Evolutionary conservation across 2,797 vertebrate species (phyloP).

Genomic region (Pangasius krempfi): DNA sequence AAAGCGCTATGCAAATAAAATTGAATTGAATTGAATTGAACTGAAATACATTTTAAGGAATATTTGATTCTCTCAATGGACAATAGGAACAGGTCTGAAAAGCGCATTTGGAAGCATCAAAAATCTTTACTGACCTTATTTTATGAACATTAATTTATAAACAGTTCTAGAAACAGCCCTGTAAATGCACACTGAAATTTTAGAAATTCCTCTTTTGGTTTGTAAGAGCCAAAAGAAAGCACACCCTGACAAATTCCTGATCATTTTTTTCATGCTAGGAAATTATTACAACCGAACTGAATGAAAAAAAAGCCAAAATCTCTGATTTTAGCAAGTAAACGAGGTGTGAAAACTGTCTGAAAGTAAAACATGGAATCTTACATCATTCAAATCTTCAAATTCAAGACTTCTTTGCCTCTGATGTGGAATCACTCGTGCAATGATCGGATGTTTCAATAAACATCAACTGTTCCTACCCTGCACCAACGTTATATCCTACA

Average conservation of each 20-base stretch:
- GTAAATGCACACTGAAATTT: neutral
- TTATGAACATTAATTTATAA: neutral
- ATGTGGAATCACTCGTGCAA: neutral
- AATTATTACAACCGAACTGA: neutral
- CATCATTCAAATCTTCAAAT: neutral
- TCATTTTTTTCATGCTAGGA: neutral
- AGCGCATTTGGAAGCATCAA: neutral
- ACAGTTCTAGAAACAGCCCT: neutral
- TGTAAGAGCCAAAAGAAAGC: neutral
- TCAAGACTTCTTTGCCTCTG: neutral
- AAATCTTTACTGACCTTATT: neutral
- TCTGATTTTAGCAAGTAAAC: neutral
- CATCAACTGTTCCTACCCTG: neutral
- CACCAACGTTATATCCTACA: neutral
- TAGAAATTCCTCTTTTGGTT: neutral
- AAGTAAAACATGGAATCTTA: neutral
- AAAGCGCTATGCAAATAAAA: too few relatives aligned
- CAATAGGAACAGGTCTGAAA: neutral
- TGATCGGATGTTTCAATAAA: neutral
- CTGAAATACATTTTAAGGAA: neutral
- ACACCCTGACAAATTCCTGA: neutral
- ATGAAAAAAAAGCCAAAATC: neutral
- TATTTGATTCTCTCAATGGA: neutral
- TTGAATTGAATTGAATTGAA: too few relatives aligned
- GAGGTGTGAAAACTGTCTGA: neutral